phyloP scores from a whole-genome alignment of 2,888 invertebrate genomes.

The Panzeria rudis region DNA sequence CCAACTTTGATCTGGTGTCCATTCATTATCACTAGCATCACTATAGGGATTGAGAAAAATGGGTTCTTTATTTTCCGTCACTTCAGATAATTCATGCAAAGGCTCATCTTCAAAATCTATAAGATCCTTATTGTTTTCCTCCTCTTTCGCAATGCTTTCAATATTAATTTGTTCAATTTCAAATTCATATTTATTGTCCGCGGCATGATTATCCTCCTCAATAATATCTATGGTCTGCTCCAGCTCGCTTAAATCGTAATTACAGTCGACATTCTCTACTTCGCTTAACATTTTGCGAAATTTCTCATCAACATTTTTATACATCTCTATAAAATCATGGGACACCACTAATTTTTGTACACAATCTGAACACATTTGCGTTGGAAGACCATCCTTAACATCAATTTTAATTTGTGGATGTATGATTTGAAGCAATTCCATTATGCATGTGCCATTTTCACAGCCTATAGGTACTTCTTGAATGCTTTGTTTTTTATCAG shows the following conservation, averaged over 20 bases:
- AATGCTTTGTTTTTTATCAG: slow-evolving; percentile 23
- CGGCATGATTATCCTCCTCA: background rate
- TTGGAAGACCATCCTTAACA: slow-evolving; percentile 45
- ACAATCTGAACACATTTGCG: slow-evolving; percentile 49
- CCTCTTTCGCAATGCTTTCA: slow-evolving; percentile 1
- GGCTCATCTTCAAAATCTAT: slow-evolving; percentile 40
- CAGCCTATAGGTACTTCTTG: slow-evolving; percentile 34
- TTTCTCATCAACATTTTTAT: slow-evolving; percentile 39
- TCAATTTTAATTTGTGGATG: slow-evolving; percentile 48
- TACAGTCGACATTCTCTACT: background rate
- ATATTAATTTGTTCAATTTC: slow-evolving; percentile 46
- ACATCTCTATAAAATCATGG: slow-evolving; percentile 53
- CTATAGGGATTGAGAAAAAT: slow-evolving; percentile 31
- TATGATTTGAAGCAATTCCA: slow-evolving; percentile 43
- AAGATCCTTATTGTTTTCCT: background rate
- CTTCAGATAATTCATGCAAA: slow-evolving; percentile 5
- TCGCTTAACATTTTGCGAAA: slow-evolving; percentile 47
- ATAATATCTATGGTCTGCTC: slow-evolving; percentile 6
- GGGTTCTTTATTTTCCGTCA: background rate
- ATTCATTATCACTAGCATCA: slow-evolving; percentile 42
- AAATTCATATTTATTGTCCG: slow-evolving; percentile 34
- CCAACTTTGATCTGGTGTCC: slow-evolving; percentile 12
- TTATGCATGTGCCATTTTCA: background rate
- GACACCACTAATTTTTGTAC: slow-evolving; percentile 41
- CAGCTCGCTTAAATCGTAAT: background rate